Evolutionary conservation across 1,140 invertebrate genomes (phyloP), one percentile per base, ranked within the genome.

Genomic region (Drosophila sulfurigaster): DNA sequence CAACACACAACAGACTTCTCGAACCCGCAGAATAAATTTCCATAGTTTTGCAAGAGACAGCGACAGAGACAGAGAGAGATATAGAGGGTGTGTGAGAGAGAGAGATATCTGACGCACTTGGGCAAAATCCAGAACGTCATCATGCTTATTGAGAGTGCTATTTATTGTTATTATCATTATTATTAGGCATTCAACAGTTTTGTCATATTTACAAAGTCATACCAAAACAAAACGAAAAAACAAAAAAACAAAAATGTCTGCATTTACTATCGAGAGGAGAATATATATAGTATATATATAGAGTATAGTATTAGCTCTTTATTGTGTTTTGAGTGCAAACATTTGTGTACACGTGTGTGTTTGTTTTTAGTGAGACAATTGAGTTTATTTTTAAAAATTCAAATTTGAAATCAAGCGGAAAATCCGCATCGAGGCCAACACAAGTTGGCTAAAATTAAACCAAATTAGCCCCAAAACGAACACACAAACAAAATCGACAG

Each of bases 381-480:
- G 54, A 28, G 70, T 41, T 38, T 73, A 73, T 73, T 73, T 73
- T 73, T 67, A 73, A 59, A 51, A 51, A 43, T 85, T 73, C 48
- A 74, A 78, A 78, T 78, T 71, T 41, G 52, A 81, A 81, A 75
- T 81, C 81, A 67, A 77, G 69, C 48, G 78, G 81, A 71, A 86
- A 78, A 75, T 67, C 62, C 81, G 68, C 62, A 38, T 58, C 74
- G 68, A 69, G 72, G 77, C 79, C 66, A 79, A 76, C 60, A 48
- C 20, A 71, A 75, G 65, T 46, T 70, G 69, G 69, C 77, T 82
- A 83, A 83, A 88, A 72, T 83, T 87, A 88, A 78, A 87, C 41
- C 32, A 46, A 66, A 63, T 62, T 69, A 49, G 25, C 57, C 13
- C 46, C 20, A 46, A 43, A 46, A 38, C 6, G 2, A 38, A 38